Evolutionary conservation across 2,888 invertebrate species (phyloP).

Genomic region (Brenthis daphne): DNA sequence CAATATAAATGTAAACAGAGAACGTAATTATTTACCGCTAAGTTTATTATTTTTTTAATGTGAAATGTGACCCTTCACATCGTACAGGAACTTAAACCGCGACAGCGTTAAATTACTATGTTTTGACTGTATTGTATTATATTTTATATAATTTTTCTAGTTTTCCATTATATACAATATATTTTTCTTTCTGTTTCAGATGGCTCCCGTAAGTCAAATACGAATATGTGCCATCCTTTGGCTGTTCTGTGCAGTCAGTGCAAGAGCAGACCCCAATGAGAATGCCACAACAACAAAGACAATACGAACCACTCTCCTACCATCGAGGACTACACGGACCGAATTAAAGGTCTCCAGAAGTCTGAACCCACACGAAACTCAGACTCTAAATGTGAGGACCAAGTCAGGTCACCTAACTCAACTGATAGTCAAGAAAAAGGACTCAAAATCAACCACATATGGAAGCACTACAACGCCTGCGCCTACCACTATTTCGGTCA

Average conservation of each 20-base stretch:
- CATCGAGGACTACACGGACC: slow-evolving; percentile 86
- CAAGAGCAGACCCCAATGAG: slow-evolving; percentile 56
- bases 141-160: background rate
- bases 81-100: too few species aligned
- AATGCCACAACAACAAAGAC: slow-evolving; percentile 70
- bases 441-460: slow-evolving; percentile 73
- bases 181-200: slow-evolving; percentile 60
- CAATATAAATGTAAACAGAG: too few species aligned
- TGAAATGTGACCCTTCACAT: too few species aligned
- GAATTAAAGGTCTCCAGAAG: slow-evolving; percentile 90
- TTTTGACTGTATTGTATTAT: too few species aligned
- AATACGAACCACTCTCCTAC: slow-evolving; percentile 71
- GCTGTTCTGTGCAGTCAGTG: slow-evolving; percentile 55
- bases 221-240: slow-evolving; percentile 67
- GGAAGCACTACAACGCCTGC: slow-evolving; percentile 50
- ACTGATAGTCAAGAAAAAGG: slow-evolving; percentile 88
- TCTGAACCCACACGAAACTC: slow-evolving; percentile 88
- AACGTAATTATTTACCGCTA: too few species aligned
- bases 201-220: slow-evolving; percentile 71
- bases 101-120: too few species aligned
- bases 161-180: background rate
- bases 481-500: slow-evolving; percentile 64
- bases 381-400: slow-evolving; percentile 89
- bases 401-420: slow-evolving; percentile 89
- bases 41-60: too few species aligned